Percentiles rank a stretch among this genome's conserved stretches.
phyloP scores from a whole-genome alignment of 2,797 vertebrate genomes.

The Gymnopithys bicolor region DNA sequence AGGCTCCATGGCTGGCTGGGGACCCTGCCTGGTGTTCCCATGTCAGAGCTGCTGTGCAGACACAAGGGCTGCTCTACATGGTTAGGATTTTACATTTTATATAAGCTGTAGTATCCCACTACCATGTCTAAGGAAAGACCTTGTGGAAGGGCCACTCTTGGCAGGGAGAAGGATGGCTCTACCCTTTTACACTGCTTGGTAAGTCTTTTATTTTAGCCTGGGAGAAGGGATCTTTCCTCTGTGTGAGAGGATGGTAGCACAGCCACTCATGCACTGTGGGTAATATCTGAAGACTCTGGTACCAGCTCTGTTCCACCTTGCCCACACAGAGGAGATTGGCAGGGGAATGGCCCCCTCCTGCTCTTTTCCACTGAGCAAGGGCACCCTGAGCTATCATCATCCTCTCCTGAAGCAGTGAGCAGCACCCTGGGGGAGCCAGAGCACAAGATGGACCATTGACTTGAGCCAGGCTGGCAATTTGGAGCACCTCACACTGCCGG shows the following conservation, averaged over 20 bases:
- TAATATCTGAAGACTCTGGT: neutral
- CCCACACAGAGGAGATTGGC: neutral
- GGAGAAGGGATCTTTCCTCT: neutral
- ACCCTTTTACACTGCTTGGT: neutral
- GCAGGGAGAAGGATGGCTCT: neutral
- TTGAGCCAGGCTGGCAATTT: neutral
- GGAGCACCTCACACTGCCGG: neutral
- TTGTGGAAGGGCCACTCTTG: neutral
- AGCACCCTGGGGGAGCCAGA: neutral
- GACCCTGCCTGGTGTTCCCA: neutral
- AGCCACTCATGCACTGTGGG: neutral
- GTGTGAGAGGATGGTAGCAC: accelerated
- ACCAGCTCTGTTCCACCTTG: neutral
- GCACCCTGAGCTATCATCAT: neutral
- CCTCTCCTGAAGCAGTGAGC: neutral
- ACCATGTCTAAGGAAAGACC: neutral
- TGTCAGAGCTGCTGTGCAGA: neutral
- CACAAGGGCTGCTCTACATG: neutral
- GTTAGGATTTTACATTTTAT: neutral
- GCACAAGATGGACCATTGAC: neutral
- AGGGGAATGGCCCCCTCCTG: neutral
- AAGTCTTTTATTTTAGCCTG: neutral
- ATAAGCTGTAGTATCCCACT: neutral
- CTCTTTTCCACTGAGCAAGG: neutral
- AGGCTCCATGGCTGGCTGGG: neutral